Base-by-base conservation (phyloP, 2,888 invertebrate genomes). In the Adelognathus sp. region DNA sequence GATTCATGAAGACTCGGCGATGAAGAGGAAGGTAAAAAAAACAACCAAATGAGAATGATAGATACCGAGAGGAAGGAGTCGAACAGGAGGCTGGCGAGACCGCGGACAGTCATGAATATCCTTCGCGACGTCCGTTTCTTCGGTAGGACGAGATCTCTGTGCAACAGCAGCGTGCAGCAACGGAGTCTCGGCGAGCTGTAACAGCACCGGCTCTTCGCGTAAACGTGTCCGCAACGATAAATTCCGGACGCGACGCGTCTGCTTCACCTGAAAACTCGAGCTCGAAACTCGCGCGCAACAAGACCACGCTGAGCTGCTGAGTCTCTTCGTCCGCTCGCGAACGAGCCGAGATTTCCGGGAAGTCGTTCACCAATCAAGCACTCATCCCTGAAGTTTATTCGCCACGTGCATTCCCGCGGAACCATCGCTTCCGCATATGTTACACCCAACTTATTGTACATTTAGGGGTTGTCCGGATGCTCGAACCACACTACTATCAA, bases 311-410 rank as follows among this genome's bases (percentile, higher is more conserved):
- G 46, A 58, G 18, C 66, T 58, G 66, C 60, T 27, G 31, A 41
- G 31, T 58, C 70, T 61, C 75, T 56, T 63, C 67, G 71, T 71
- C 46, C 75, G 39, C 29, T 36, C 44, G 66, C n/a, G 61, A 56
- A 67, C 60, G 71, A 79, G 70, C 66, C 71, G 66, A 79, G 79
- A 75, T 79, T 79, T 79, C 79, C 79, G 79, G 79, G 75, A 79
- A 79, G 75, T 79, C 75, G 75, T 79, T 79, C 67, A 56, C 75
- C 79, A 79, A 79, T 79, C 71, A 75, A 67, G 67, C 16, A 46
- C 67, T 73, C 73, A 78, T 74, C 69, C 77, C 79, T 61, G 74
- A 60, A 36, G 54, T 52, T 44, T 71, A 75, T 79, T 75, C 74
- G 67, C 71, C 67, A 66, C 36, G 46, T 75, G 67, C 71, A 79